Percentiles rank a stretch among this genome's conserved stretches.
Evolutionary conservation across 2,797 vertebrate genomes (phyloP).

Genomic region (Notolepis coatsorum): DNA sequence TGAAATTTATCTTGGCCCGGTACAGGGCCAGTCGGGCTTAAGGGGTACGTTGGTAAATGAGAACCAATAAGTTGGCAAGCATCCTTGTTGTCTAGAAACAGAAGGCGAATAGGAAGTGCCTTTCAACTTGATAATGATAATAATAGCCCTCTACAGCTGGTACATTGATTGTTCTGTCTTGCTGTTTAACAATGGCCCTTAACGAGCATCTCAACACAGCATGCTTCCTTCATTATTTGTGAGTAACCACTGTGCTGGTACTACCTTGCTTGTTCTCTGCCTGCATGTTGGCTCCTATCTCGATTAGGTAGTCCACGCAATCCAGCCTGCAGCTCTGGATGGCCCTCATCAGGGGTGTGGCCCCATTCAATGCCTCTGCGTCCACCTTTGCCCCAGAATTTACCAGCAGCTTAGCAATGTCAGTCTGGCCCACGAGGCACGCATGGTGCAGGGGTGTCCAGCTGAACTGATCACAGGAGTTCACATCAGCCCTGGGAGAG

Average conservation of each 20-base stretch:
- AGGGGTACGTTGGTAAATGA: too few species aligned
- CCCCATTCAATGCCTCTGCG: slow-evolving; percentile 74
- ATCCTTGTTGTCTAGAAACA: too few species aligned
- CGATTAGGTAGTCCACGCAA: slow-evolving; percentile 83
- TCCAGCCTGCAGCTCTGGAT: slow-evolving; percentile 81
- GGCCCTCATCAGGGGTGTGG: slow-evolving; percentile 87
- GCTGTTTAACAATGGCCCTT: background rate
- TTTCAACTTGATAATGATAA: too few species aligned
- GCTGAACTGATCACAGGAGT: slow-evolving; percentile 86
- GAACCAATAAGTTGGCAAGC: too few species aligned
- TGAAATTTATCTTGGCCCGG: too few species aligned
- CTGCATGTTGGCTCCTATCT: slow-evolving; percentile 77
- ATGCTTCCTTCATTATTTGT: background rate
- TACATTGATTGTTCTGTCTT: background rate
- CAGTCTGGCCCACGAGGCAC: slow-evolving; percentile 84
- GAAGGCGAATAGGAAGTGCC: too few species aligned
- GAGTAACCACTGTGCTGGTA: too few species aligned
- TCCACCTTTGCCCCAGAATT: slow-evolving; percentile 79
- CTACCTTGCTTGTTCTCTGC: slow-evolving; percentile 82
- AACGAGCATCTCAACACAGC: background rate
- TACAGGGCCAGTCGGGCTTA: too few species aligned
- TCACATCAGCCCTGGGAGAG: slow-evolving; percentile 74
- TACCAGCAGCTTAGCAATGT: slow-evolving; percentile 79
- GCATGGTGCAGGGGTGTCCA: slow-evolving; percentile 90
- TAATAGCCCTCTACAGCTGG: background rate